A percentile compares a stretch with the other conserved stretches of the same genome.
Conservation (phyloP, 53 echinoderm and acorn worm genomes). For the Glandiceps talaboti region DNA sequence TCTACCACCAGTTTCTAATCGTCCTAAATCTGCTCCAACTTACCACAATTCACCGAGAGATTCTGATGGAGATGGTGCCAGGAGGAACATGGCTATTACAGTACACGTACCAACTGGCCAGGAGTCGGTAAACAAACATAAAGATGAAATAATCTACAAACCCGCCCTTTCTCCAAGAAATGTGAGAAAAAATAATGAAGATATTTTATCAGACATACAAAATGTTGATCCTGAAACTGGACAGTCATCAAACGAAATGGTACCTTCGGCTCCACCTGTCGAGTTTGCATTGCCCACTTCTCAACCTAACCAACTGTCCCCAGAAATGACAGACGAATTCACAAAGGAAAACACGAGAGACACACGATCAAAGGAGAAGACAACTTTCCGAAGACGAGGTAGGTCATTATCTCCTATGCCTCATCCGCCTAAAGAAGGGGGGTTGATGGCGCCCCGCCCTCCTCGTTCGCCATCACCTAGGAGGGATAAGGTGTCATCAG, state of each 20-base stretch:
- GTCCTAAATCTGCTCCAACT: background rate
- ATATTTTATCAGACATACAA: too few species aligned
- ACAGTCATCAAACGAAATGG: too few species aligned
- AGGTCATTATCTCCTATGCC: background rate
- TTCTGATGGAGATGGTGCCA: background rate
- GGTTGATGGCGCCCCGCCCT: background rate
- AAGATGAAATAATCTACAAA: too few species aligned
- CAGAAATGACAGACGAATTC: too few species aligned
- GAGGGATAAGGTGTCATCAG: background rate
- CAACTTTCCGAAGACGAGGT: background rate
- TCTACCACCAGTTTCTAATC: background rate
- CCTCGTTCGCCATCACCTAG: background rate
- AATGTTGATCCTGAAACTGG: too few species aligned
- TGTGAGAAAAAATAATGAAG: too few species aligned
- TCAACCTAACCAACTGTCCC: too few species aligned
- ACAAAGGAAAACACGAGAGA: too few species aligned
- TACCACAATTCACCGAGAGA: background rate
- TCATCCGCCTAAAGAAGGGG: background rate
- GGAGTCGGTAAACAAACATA: background rate
- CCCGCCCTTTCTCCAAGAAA: too few species aligned
- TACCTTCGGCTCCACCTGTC: too few species aligned
- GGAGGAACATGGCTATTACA: background rate
- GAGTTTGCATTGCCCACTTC: too few species aligned
- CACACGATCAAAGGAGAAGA: background rate
- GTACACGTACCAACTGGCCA: background rate